Base-by-base conservation (phyloP, 2,113 vertebrate genomes). In the Scophthalmus maximus region DNA sequence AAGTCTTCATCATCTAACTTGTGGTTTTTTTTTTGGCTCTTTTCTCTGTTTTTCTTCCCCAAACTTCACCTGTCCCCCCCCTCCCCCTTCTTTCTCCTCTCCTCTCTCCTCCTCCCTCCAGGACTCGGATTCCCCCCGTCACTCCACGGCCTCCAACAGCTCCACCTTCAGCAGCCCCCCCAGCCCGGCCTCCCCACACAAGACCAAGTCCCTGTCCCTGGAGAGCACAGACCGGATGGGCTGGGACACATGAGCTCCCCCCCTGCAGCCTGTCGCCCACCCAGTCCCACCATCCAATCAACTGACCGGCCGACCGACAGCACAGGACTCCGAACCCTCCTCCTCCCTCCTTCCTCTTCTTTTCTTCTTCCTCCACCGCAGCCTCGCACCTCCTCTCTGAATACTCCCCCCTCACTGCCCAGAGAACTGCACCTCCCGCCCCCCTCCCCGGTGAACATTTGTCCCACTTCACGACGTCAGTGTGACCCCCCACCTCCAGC, bases 91-190 rank as follows among this genome's bases (percentile, higher is more conserved):
- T 3, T 40, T 20, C 23, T 51, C 14, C 4, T 22, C 11, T 23
- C 36, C 30, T 5, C 8, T 6, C 5, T 27, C 6, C 65, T 15
- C 46, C 6, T 40, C 18, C 84, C 84, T 87, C 6, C 94, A 99
- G 97, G 98, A 99, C 90, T 99, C 98, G 0, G 98, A 98, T 81
- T 99, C 98, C 34, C 97, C 97, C 0, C 94, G 97, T 70, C 98
- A 98, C 89, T 99, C 98, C 50, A 98, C 97, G 0, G 98, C 98
- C 63, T 99, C 98, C 3, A 99, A 98, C 94, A 99, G 98, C 89
- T 99, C 98, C 88, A 98, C 97, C 92, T 96, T 99, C 93, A 99
- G 98, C 95, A 98, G 98, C 90, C 98, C 98, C 6, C 97, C 97
- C 44, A 99, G 97, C 87, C 98, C 97, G 0, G 90, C 94, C 69